These are phyloP conservation scores for Nerophis lumbriciformis DNA, from an alignment of 2,113 vertebrate species.

Conservation along the genomic window DNA sequence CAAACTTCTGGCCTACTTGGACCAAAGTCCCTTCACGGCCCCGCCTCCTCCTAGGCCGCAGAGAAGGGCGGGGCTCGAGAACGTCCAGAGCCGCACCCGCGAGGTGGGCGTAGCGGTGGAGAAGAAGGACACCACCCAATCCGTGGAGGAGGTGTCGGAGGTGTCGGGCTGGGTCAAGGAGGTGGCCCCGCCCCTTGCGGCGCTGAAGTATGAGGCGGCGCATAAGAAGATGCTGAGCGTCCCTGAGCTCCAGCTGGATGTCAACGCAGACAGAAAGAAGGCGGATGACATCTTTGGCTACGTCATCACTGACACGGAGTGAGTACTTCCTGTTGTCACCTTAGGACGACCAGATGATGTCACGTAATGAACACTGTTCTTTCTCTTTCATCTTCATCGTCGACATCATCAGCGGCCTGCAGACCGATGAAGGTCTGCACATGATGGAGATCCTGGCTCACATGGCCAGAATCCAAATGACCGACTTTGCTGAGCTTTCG, in stretches of 20 bases:
- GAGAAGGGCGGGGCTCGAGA: slow-evolving; percentile 70
- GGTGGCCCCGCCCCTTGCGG: slow-evolving; percentile 52
- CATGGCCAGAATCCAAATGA: slow-evolving; percentile 78
- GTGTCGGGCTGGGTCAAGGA: slow-evolving; percentile 69
- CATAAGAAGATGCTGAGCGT: slow-evolving; percentile 56
- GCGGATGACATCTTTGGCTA: slow-evolving; percentile 76
- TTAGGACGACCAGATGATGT: background rate
- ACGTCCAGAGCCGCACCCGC: slow-evolving; percentile 83
- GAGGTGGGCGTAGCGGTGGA: slow-evolving; percentile 65
- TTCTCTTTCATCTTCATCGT: background rate
- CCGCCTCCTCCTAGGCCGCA: slow-evolving; percentile 7
- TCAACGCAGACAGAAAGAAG: slow-evolving; percentile 60
- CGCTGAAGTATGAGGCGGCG: slow-evolving; percentile 45
- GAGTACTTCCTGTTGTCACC: slow-evolving; percentile 55
- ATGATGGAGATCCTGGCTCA: slow-evolving; percentile 79
- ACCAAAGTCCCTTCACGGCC: slow-evolving; percentile 47
- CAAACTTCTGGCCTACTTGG: slow-evolving; percentile 69
- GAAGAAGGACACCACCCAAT: slow-evolving; percentile 63
- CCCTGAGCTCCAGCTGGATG: slow-evolving; percentile 76
- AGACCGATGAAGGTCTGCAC: slow-evolving; percentile 81
- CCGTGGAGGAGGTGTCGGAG: slow-evolving; percentile 57
- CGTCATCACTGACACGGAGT: slow-evolving; percentile 84
- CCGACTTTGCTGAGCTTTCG: slow-evolving; percentile 79
- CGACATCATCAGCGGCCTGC: slow-evolving; percentile 75
- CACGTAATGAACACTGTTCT: background rate